These are phyloP conservation scores for Chloropsis cyanopogon DNA, from an alignment of 2,113 vertebrate genomes.

Conservation along the genomic window DNA sequence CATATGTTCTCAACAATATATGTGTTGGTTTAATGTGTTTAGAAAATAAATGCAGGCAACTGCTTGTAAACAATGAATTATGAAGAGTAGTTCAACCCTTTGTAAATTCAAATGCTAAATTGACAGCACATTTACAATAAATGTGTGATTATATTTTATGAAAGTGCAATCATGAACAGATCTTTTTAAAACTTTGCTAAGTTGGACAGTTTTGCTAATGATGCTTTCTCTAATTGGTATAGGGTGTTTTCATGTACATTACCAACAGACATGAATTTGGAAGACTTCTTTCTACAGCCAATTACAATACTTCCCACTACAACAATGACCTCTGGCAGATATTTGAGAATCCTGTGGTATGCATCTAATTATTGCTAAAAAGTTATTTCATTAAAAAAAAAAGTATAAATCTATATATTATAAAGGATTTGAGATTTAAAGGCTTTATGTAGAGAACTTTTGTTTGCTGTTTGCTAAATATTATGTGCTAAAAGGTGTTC, in stretches of 20 bases:
- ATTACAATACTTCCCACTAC: slow-evolving; percentile 93
- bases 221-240: slow-evolving; percentile 63
- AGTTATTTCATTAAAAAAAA: not conserved
- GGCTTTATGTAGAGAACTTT: not conserved
- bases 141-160: not conserved
- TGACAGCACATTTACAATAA: not conserved
- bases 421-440: not conserved
- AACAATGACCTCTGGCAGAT: slow-evolving; percentile 98
- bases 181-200: not conserved
- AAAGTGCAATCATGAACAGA: not conserved
- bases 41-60: not conserved
- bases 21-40: not conserved
- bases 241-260: slow-evolving; percentile 98
- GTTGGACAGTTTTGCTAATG: slow-evolving; percentile 42
- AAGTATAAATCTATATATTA: not conserved
- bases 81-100: not conserved
- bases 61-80: not conserved
- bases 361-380: slow-evolving; percentile 51
- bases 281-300: slow-evolving; percentile 92
- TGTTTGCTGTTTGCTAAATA: not conserved
- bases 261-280: slow-evolving; percentile 96
- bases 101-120: not conserved
- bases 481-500: not conserved
- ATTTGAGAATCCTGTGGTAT: slow-evolving; percentile 97
- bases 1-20: not conserved